These are phyloP conservation scores for Dryocosmus kuriphilus DNA, from an alignment of 2,888 invertebrate genomes.

Conservation along the genomic window DNA sequence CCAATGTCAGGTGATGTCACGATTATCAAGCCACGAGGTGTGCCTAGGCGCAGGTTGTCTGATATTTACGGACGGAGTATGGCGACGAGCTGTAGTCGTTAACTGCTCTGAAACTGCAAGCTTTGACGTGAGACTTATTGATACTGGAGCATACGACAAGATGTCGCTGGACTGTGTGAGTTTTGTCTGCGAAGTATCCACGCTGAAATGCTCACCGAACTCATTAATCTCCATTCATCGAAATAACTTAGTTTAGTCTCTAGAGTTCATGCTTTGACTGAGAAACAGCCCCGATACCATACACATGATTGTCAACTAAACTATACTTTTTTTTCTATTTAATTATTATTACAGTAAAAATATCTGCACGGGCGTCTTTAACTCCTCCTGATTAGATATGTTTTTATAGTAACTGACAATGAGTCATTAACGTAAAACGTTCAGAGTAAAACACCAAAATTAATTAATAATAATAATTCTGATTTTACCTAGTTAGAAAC, in stretches of 20 bases:
- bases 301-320: constrained; percentile 60
- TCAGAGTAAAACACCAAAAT: not conserved
- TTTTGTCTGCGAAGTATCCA: constrained; percentile 54
- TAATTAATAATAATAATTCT: no score
- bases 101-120: constrained; percentile 63
- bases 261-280: constrained; percentile 18
- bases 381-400: not conserved
- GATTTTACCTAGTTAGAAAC: no score
- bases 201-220: constrained; percentile 42
- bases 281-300: constrained; percentile 62
- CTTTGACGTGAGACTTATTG: constrained; percentile 72
- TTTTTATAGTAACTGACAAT: not conserved
- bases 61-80: constrained; percentile 68
- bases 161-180: constrained; percentile 72
- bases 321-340: not conserved
- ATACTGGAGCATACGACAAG: constrained; percentile 71
- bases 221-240: constrained; percentile 38
- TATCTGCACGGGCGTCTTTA: constrained; percentile 4
- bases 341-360: not conserved
- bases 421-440: not conserved
- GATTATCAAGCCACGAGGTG: constrained; percentile 68
- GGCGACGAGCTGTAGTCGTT: constrained; percentile 72
- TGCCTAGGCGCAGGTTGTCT: constrained; percentile 74
- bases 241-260: constrained; percentile 39
- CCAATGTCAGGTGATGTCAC: constrained; percentile 73